Evolutionary conservation across 2,888 invertebrate species (phyloP), one percentile per base, ranked within the genome.

Genomic region (Strigamia transsilvanica): DNA sequence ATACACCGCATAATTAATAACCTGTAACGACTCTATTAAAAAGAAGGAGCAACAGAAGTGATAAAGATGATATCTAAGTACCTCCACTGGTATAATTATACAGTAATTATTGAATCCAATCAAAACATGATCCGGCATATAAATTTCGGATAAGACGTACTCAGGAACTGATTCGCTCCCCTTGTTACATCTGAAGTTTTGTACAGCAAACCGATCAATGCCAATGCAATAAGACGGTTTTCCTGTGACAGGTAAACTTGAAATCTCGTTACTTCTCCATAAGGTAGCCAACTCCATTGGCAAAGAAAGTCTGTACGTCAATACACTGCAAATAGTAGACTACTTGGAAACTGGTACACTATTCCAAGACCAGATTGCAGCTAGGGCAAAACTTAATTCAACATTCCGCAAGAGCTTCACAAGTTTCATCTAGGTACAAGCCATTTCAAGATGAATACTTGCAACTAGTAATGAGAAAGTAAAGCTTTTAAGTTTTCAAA

Each of bases 401-500:
- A 73, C 73, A 73, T 73, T 73, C 73, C 73, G n/a, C 73, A 73
- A 73, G 73, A 32, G 73, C 23, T 73, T 73, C 73, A 32, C 73
- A 73, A 73, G 32, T 23, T 32, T 56, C 15, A 9, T 15, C 4
- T 56, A 56, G 56, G 56, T 56, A 56, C 56, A 56, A 56, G 56
- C 56, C 56, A 56, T 73, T 73, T 73, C 27, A 32, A 73, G 73
- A 23, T 73, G 73, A 73, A 73, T 73, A 73, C 27, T 73, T 73
- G 73, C 73, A 73, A 73, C 73, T 73, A 73, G 73, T 73, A 73
- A 73, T 73, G 73, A 73, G 73, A 73, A 32, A 73, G 73, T 23
- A 73, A 73, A 73, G 73, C 73, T 73, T 73, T 73, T 73, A 73
- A 73, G 73, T 73, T 73, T 73, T 73, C 73, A 73, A 73, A 73